phyloP scores from a whole-genome alignment of 2,888 invertebrate species.

The Drosophila limbata region DNA sequence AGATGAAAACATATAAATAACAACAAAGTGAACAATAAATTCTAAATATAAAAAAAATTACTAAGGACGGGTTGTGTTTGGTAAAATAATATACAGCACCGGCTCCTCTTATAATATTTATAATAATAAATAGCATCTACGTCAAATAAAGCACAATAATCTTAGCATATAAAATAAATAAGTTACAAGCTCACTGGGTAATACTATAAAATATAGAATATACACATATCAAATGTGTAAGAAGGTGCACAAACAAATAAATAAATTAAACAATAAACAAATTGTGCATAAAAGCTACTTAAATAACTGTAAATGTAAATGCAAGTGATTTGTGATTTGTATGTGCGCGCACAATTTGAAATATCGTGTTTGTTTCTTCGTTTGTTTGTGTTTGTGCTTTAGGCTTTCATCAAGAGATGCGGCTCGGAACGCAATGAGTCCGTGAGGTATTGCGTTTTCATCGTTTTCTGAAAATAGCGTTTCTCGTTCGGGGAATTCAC shows the following conservation, averaged over 20 bases:
- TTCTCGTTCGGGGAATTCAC: conserved; percentile 86
- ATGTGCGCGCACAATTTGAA: conserved; percentile 26
- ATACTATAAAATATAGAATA: conserved; percentile 51
- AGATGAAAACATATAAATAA: conserved; percentile 24
- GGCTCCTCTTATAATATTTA: conserved; percentile 12
- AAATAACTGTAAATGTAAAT: conserved; percentile 60
- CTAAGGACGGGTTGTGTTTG: conserved; percentile 31
- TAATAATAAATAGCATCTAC: conserved; percentile 41
- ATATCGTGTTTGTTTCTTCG: conserved; percentile 27
- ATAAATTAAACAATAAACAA: conserved; percentile 21
- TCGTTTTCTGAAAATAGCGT: conserved; percentile 85
- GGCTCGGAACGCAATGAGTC: conserved; percentile 85
- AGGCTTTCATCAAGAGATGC: conserved; percentile 84
- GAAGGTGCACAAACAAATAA: conserved; percentile 16
- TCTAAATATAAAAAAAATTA: conserved; percentile 27
- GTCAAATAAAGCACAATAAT: conserved; percentile 52
- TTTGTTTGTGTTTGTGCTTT: conserved; percentile 35
- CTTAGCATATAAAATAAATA: conserved; percentile 48
- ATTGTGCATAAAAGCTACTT: conserved; percentile 29
- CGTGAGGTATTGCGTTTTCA: conserved; percentile 85
- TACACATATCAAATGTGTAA: conserved; percentile 31
- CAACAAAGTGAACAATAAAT: conserved; percentile 42
- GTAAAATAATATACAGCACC: conserved; percentile 25
- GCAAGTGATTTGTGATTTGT: conserved; percentile 53
- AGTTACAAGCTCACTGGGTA: conserved; percentile 62